Evolutionary conservation across 2,888 invertebrate genomes (phyloP), one percentile per base, ranked within the genome.

Genomic region (Oasisia sp.): DNA sequence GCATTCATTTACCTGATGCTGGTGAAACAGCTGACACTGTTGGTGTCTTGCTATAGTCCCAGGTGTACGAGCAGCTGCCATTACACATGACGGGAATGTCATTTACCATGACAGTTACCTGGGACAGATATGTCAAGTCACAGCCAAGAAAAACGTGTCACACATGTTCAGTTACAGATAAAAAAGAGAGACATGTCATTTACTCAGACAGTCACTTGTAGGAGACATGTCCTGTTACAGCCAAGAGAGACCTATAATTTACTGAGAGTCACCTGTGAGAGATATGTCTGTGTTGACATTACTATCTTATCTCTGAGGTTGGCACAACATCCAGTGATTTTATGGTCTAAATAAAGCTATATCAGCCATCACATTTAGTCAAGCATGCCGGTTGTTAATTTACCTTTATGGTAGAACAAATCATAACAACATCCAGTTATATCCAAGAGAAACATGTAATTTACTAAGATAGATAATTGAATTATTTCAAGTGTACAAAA

Each of bases 51-150:
- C 91, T 92, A 3, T 92, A 91, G 3, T 92, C 92, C 95, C 95
- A 95, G 14, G 93, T 92, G 93, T 95, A 95, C 44, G 93, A 93
- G 92, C 95, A 95, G 93, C 94, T 93, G 8, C 94, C 94, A n/a
- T 92, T 90, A 92, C 95, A 95, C 0, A 92, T 92, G 12, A 94
- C 94, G 1, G 95, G 95, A 27, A 95, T 94, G 32, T 93, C 93
- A 93, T 95, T 95, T 89, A 95, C 94, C 89, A 91, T 94, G 32
- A 93, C 93, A 0, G 74, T 38, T 38, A 94, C 94, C 94, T 94
- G 93, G 0, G 91, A 91, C n/a, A 89, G 3, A 32, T 32, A 50
- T 14, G 4, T 58, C 58, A 7, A n/a, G 74, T 74, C 7, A 74
- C 3, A n/a, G 74, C 74, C 74, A 74, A 27, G 56, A 38, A 2